These are phyloP conservation scores for Leptopterna dolabrata DNA, from an alignment of 2,888 invertebrate genomes.

Conservation along the genomic window DNA sequence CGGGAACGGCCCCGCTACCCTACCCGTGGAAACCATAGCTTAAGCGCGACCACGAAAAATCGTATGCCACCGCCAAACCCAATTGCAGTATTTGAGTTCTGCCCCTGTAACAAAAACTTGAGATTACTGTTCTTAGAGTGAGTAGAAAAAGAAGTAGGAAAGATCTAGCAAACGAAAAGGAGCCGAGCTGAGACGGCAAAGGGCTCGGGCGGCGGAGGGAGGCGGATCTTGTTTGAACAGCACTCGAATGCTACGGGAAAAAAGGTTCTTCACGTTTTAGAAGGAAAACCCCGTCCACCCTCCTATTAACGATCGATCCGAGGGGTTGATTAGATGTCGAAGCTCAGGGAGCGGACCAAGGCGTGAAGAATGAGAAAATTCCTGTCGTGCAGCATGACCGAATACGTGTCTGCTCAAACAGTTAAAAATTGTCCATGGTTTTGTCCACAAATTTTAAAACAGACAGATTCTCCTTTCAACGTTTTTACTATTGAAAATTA, in stretches of 20 bases:
- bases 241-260: constrained; percentile 7
- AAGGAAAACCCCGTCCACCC: background rate
- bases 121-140: background rate
- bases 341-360: background rate
- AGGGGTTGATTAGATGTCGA: constrained; percentile 17
- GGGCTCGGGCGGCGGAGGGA: background rate
- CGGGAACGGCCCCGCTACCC: too few relatives aligned
- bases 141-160: background rate
- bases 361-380: too few relatives aligned
- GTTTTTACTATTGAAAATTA: too few relatives aligned
- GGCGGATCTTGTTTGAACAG: constrained; percentile 18
- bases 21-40: too few relatives aligned
- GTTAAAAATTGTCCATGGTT: too few relatives aligned
- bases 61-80: too few relatives aligned
- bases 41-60: too few relatives aligned
- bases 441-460: too few relatives aligned
- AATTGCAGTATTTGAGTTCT: background rate
- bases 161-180: background rate
- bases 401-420: too few relatives aligned
- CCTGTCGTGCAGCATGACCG: too few relatives aligned
- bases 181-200: too few relatives aligned
- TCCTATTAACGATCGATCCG: constrained; percentile 9
- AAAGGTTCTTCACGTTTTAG: background rate
- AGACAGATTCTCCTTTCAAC: too few relatives aligned
- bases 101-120: background rate